These are phyloP conservation scores for Orthosia gothica DNA, from an alignment of 2,888 invertebrate species.

Conservation along the genomic window DNA sequence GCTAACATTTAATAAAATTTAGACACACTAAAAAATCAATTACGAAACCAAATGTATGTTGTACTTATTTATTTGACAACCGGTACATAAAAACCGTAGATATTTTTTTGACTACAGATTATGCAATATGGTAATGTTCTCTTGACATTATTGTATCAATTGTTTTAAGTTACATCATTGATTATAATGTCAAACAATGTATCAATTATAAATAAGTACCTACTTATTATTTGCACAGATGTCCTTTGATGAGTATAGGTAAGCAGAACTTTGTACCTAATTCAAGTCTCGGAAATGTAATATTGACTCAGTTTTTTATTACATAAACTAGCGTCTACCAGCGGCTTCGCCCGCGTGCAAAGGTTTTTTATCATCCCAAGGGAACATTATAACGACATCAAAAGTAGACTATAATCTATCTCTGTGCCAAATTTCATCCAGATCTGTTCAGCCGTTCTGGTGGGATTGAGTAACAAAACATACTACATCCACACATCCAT, in stretches of 20 bases:
- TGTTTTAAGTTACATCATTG: slow-evolving; percentile 13
- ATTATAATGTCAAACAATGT: slow-evolving; percentile 1
- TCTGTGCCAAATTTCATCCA: too few species aligned
- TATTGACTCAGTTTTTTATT: too few species aligned
- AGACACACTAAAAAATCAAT: slow-evolving; percentile 17
- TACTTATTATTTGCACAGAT: background rate
- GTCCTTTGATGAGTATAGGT: background rate
- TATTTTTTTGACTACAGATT: slow-evolving; percentile 26
- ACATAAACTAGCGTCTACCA: too few species aligned
- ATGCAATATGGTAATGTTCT: slow-evolving; percentile 28
- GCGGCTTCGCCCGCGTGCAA: too few species aligned
- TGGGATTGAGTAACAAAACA: too few species aligned
- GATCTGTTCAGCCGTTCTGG: too few species aligned
- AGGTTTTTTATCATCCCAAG: too few species aligned
- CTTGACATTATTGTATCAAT: slow-evolving; percentile 2
- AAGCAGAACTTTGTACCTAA: background rate
- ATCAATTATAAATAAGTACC: background rate
- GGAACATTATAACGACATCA: too few species aligned
- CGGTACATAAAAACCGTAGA: background rate
- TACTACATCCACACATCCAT: too few species aligned
- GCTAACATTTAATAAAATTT: background rate
- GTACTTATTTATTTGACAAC: slow-evolving; percentile 36
- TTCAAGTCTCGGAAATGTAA: background rate
- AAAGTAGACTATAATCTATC: too few species aligned
- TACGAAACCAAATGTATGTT: slow-evolving; percentile 17